Evolutionary conservation across 2,113 vertebrate species (phyloP).

Genomic region (Otus sunia): DNA sequence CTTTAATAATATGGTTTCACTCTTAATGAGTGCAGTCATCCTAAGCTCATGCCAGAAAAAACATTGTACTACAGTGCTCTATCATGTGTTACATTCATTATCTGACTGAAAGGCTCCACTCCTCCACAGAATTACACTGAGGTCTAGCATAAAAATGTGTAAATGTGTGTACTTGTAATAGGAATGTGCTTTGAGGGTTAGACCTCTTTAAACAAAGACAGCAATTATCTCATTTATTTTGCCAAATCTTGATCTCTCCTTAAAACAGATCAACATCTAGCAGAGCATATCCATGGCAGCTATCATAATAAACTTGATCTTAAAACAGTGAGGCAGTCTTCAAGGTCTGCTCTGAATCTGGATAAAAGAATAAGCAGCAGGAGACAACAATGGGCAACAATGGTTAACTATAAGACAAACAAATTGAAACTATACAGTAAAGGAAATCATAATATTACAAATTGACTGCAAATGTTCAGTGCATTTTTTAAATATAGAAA

Average conservation of each 20-base stretch:
- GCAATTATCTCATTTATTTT: slow-evolving; percentile 38
- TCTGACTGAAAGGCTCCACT: slow-evolving; percentile 5
- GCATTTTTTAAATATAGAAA: slow-evolving; percentile 5
- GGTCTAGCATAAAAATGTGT: slow-evolving; percentile 38
- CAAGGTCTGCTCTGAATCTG: slow-evolving; percentile 2
- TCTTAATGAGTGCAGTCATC: slow-evolving; percentile 19
- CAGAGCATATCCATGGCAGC: background rate
- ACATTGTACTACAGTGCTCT: slow-evolving; percentile 13
- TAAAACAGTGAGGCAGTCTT: background rate
- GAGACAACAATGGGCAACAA: slow-evolving; percentile 14
- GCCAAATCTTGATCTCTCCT: slow-evolving; percentile 28
- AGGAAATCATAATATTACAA: slow-evolving; percentile 49
- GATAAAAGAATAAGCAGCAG: slow-evolving; percentile 4
- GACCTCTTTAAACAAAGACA: slow-evolving; percentile 32
- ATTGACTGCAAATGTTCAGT: slow-evolving; percentile 38
- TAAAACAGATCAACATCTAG: slow-evolving; percentile 18
- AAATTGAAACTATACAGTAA: slow-evolving; percentile 47
- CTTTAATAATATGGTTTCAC: slow-evolving; percentile 10
- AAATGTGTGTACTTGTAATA: slow-evolving; percentile 54
- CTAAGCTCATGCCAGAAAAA: slow-evolving; percentile 32
- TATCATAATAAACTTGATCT: slow-evolving; percentile 39
- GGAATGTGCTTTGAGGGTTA: slow-evolving; percentile 39
- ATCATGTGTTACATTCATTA: slow-evolving; percentile 38
- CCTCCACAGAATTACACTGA: slow-evolving; percentile 26
- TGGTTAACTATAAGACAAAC: slow-evolving; percentile 52